Evolutionary conservation across 2,113 vertebrate species (phyloP).

Genomic region (Leptobrachium leishanense): DNA sequence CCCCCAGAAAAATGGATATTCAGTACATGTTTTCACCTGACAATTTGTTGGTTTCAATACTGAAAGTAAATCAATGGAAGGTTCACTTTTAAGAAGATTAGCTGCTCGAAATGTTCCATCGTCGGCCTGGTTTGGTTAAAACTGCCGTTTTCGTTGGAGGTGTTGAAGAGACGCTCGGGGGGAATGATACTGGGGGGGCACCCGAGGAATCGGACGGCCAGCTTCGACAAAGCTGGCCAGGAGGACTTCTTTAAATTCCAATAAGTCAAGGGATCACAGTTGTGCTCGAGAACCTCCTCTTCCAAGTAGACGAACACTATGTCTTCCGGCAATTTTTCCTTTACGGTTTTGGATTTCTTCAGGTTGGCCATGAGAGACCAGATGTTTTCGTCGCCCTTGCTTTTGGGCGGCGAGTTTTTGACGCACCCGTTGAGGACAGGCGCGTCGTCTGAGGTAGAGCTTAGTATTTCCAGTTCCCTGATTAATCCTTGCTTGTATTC

Average conservation of each 20-base stretch:
- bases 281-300: constrained; percentile 95
- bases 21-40: constrained; percentile 55
- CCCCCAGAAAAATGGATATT: constrained; percentile 34
- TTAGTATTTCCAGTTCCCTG: constrained; percentile 84
- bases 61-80: constrained; percentile 97
- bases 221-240: constrained; percentile 89
- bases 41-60: constrained; percentile 76
- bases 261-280: constrained; percentile 94
- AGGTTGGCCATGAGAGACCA: constrained; percentile 91
- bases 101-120: constrained; percentile 92
- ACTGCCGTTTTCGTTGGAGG: constrained; percentile 79
- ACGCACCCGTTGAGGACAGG: constrained; percentile 77
- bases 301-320: constrained; percentile 90
- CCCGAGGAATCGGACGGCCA: constrained; percentile 91
- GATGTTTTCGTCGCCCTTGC: constrained; percentile 78
- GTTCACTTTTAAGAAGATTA: constrained; percentile 96
- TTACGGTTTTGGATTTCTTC: constrained; percentile 77
- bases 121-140: constrained; percentile 84
- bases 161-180: constrained; percentile 90
- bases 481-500: constrained; percentile 90
- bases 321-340: constrained; percentile 82
- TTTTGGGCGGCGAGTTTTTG: constrained; percentile 68
- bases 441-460: constrained; percentile 81
- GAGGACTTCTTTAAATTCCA: constrained; percentile 92
- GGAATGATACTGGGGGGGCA: constrained; percentile 93